Base-by-base conservation (phyloP, 2,113 vertebrate genomes). In the Dendropsophus ebraccatus region DNA sequence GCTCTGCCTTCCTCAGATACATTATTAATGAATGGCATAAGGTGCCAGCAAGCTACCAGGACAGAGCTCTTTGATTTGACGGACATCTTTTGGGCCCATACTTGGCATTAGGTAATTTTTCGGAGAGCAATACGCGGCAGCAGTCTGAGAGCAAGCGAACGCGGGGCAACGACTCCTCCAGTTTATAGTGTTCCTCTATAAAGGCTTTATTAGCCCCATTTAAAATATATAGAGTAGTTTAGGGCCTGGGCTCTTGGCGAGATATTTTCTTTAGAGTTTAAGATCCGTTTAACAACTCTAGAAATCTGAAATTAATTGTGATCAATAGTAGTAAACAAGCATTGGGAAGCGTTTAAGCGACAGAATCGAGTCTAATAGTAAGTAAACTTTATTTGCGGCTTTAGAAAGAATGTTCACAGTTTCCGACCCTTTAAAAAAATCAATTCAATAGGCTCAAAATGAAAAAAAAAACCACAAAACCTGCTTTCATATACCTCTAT, bases 141-240 rank as follows among this genome's bases (percentile, higher is more conserved):
- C 35, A 17, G n/a, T 41, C 41, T 41, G 1, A n/a, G 1, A 45
- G 54, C 6, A 21, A 45, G 52, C 25, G 28, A 7, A 45, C n/a
- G 67, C 12, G 54, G 83, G 41, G 58, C 32, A 77, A 41, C 76
- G 52, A 32, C 78, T 50, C 19, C 5, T 25, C 69, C 14, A 3
- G 37, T 86, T 80, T 85, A 85, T 56, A 58, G 65, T 19, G 74
- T 86, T 80, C 32, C 84, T 86, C 84, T 80, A 80, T 86, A 86
- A 86, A 86, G 84, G 28, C 49, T 86, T 86, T 86, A 86, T 17
- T 80, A 80, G 84, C 62, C 0, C 84, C 50, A 80, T 70, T 79
- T 86, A 80, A 86, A 80, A 25, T 86, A 86, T 86, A 86, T 86
- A 80, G 84, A 79, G 45, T 56, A 45, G 76, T 86, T 80, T 80